phyloP scores from a whole-genome alignment of 2,888 invertebrate species.

The Scaptomyza parva region DNA sequence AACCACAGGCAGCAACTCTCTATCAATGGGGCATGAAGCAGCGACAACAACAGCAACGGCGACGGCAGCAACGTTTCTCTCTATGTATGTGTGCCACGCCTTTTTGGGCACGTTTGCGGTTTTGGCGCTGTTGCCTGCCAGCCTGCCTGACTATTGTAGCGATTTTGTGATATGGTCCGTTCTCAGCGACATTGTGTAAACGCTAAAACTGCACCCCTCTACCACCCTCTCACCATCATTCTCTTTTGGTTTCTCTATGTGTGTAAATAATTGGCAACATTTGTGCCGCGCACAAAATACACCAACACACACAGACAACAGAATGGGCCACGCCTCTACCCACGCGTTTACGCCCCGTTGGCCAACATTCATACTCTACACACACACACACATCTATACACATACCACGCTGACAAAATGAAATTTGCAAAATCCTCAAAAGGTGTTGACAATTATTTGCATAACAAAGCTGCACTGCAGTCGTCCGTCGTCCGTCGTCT shows the following conservation, averaged over 20 bases:
- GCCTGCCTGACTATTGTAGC: slow-evolving; percentile 37
- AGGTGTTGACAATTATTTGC: slow-evolving; percentile 81
- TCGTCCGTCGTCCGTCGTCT: no score
- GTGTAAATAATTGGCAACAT: slow-evolving; percentile 80
- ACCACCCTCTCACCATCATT: no score
- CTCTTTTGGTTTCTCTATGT: slow-evolving; percentile 38
- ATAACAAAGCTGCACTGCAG: slow-evolving; percentile 75
- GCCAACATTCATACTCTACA: slow-evolving; percentile 52
- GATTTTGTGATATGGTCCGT: slow-evolving; percentile 59
- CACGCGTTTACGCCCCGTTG: slow-evolving; percentile 57
- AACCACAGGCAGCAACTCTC: slow-evolving; percentile 15
- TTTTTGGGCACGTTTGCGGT: slow-evolving; percentile 77
- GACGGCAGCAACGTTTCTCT: slow-evolving; percentile 65
- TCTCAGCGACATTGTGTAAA: slow-evolving; percentile 63
- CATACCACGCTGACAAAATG: slow-evolving; percentile 52
- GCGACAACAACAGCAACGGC: slow-evolving; percentile 1
- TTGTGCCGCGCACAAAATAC: slow-evolving; percentile 62
- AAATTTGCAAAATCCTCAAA: slow-evolving; percentile 78
- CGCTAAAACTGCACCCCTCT: slow-evolving; percentile 44
- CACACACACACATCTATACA: slow-evolving; percentile 38
- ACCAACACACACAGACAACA: slow-evolving; percentile 19
- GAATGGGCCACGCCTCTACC: slow-evolving; percentile 11
- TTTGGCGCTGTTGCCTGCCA: slow-evolving; percentile 25
- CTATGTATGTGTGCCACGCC: slow-evolving; percentile 67
- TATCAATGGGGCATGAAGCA: slow-evolving; percentile 76